Evolutionary conservation across 2,888 invertebrate genomes (phyloP).

Genomic region (Isotomurus palustris): DNA sequence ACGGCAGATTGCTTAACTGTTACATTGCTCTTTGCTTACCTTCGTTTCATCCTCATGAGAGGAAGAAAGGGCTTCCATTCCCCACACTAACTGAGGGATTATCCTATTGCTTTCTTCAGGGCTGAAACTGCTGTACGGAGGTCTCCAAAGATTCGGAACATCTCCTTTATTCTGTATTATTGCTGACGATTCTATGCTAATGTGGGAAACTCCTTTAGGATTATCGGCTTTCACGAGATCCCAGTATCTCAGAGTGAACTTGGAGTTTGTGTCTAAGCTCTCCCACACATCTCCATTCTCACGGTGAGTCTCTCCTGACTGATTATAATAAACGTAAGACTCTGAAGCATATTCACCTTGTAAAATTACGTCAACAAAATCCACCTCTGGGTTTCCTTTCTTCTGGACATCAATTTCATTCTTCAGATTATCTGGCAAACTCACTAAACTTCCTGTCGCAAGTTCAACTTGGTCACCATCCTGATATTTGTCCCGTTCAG

Average conservation of each 20-base stretch:
- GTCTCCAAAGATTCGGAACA: conserved; percentile 27
- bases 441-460: no score
- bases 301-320: neutral
- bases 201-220: neutral
- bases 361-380: conserved; percentile 9
- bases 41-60: neutral
- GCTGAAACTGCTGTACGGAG: conserved; percentile 7
- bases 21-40: no score
- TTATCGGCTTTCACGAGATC: conserved; percentile 12
- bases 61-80: conserved; percentile 30
- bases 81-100: conserved; percentile 35
- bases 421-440: no score
- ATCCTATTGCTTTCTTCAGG: conserved; percentile 28
- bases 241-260: conserved; percentile 25
- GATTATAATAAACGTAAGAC: neutral
- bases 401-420: no score
- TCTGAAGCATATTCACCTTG: neutral
- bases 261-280: no score
- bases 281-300: conserved; percentile 1
- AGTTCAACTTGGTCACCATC: no score
- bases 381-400: neutral
- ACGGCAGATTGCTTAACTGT: no score
- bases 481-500: no score
- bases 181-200: no score
- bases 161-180: neutral